These are phyloP conservation scores for Buteo buteo DNA, from an alignment of 2,113 vertebrate genomes.

Conservation along the genomic window DNA sequence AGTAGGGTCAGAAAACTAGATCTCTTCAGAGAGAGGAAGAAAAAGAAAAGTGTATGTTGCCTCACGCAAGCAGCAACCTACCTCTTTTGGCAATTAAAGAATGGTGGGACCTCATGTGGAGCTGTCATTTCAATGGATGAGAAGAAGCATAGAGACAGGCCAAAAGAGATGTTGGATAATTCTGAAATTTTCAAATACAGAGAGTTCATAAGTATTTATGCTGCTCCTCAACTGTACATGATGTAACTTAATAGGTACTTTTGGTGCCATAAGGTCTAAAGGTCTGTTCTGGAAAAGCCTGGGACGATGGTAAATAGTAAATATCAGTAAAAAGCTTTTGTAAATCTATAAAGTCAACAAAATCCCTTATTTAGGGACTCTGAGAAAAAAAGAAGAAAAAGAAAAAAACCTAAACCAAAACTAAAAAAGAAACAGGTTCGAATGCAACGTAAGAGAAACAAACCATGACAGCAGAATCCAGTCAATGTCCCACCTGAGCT, in stretches of 20 bases:
- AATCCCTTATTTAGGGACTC: background rate
- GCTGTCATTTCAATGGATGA: background rate
- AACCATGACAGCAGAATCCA: background rate
- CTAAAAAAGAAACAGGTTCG: background rate
- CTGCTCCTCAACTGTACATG: background rate
- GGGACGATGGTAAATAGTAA: background rate
- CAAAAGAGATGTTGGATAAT: background rate
- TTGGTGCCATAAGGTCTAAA: background rate
- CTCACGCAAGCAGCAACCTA: background rate
- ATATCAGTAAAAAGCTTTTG: background rate
- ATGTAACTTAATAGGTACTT: background rate
- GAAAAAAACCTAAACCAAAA: background rate
- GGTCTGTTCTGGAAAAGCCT: background rate
- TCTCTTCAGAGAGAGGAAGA: background rate
- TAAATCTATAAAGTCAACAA: background rate
- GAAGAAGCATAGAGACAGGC: background rate
- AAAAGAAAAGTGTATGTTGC: background rate
- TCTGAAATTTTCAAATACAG: background rate
- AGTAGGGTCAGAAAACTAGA: background rate
- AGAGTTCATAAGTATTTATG: background rate
- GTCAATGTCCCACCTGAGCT: background rate
- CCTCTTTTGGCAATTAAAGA: background rate
- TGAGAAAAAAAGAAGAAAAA: background rate
- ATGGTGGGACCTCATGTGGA: background rate
- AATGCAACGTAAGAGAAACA: background rate